phyloP scores from a whole-genome alignment of 2,113 vertebrate species.

The Cottus gobio region DNA sequence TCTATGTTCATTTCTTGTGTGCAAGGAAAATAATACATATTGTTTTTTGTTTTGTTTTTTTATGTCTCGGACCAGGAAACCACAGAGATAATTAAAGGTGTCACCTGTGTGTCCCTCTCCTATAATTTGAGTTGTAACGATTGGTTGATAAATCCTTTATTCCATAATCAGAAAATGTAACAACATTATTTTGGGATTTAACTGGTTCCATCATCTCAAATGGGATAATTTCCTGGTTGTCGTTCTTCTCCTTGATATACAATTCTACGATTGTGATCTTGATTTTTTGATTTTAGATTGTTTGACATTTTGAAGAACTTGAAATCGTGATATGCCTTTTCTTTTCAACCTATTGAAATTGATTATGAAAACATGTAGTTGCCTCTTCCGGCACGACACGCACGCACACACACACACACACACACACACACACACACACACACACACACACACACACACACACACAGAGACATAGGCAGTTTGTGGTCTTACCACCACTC shows the following conservation, averaged over 20 bases:
- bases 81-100: neutral
- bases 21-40: neutral
- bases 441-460: too few relatives aligned
- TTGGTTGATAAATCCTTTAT: neutral
- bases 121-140: neutral
- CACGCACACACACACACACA: too few relatives aligned
- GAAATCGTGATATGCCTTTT: neutral
- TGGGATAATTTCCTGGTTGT: neutral
- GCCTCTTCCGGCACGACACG: neutral
- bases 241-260: neutral
- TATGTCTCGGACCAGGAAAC: neutral
- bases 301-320: neutral
- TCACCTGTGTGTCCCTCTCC: neutral
- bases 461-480: too few relatives aligned
- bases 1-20: neutral
- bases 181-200: neutral
- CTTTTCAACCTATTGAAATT: neutral
- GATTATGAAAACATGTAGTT: neutral
- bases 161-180: neutral
- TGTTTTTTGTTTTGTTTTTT: neutral
- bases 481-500: too few relatives aligned
- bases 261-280: neutral
- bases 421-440: too few relatives aligned
- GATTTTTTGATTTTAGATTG: neutral
- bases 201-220: neutral